Base-by-base conservation (phyloP, 2,113 vertebrate species). In the Oncorhynchus tshawytscha region DNA sequence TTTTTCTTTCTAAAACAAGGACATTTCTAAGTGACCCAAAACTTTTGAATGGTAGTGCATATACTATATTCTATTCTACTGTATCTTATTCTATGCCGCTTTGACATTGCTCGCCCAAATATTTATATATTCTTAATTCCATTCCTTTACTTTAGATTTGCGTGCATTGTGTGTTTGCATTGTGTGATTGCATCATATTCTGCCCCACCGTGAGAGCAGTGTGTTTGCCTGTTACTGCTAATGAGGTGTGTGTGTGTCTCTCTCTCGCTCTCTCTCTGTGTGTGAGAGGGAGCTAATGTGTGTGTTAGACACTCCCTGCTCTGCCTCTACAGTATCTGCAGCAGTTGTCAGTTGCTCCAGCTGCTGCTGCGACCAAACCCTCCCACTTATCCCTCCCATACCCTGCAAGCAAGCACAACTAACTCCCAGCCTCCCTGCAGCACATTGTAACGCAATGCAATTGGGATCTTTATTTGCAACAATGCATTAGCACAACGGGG, bases 381-480 rank as follows among this genome's bases (percentile, higher is more conserved):
- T 49, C 48, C 11, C 73, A 51, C 77, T 81, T 78, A 62, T 70
- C 75, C 81, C 81, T 75, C 16, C 39, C 34, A 54, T 74, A 84
- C 77, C 76, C 73, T 45, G 69, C 51, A 62, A 71, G 73, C 67
- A 79, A 67, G 70, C 48, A 49, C 48, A 49, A 3, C 48, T 15
- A 86, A 78, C 81, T 83, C 80, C 78, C 83, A 75, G 67, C 25
- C 54, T 80, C 79, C 89, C 82, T 16, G 49, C 54, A 77, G 81
- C 82, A 80, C 79, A 67, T 27, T 67, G 88, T 83, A 74, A 67
- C 31, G 2, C 76, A 54, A 31, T 22, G 67, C 86, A 73, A 45
- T 72, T 74, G 82, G 88, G 91, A 85, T 83, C 81, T 76, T 81
- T 75, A 88, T 88, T 88, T 88, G 85, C 75, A 73, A 82, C 73